Evolutionary conservation across 1,140 invertebrate species (phyloP), one percentile per base, ranked within the genome.

Genomic region (Telenomus remus): DNA sequence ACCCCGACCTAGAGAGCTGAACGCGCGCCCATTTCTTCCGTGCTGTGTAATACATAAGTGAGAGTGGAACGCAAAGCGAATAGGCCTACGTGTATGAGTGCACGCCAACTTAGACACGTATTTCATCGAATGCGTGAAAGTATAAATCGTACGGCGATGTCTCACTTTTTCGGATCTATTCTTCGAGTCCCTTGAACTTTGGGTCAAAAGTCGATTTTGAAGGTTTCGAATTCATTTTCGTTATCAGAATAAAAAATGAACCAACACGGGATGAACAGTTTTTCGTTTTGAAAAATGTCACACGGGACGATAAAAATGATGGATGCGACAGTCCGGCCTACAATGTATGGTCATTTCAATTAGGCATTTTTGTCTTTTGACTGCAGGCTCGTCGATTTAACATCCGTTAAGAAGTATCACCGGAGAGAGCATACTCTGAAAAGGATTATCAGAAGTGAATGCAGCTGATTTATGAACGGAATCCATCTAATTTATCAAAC

Each of bases 1-100:
- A 78, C 76, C 76, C 76, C 76, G 76, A 78, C 76, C 76, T 78
- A 78, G 69, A 78, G 75, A 78, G 63, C 69, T 64, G 65, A 78
- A 73, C 64, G 70, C 70, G 76, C 59, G 70, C 76, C 70, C 76
- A 70, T 78, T 78, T 78, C 76, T 78, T 78, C 70, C 70, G 69
- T 64, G 65, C 59, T 37, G 42, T 69, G 70, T 78, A 74, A 73
- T 70, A 73, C 70, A 72, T 73, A 73, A 78, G 76, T 70, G 70
- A 78, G 76, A 78, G 76, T 78, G 70, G 73, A 78, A 70, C 76
- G 76, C 49, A 59, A 70, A 69, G 60, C 59, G 68, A 76, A 76
- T 76, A 76, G 56, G 49, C 49, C 49, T 66, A 66, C 48, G 57
- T 51, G 68, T 49, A 46, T 19, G 47, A 43, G 14, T 57, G 51